Evolutionary conservation across 2,113 vertebrate species (phyloP).

Genomic region (Helogale parvula): DNA sequence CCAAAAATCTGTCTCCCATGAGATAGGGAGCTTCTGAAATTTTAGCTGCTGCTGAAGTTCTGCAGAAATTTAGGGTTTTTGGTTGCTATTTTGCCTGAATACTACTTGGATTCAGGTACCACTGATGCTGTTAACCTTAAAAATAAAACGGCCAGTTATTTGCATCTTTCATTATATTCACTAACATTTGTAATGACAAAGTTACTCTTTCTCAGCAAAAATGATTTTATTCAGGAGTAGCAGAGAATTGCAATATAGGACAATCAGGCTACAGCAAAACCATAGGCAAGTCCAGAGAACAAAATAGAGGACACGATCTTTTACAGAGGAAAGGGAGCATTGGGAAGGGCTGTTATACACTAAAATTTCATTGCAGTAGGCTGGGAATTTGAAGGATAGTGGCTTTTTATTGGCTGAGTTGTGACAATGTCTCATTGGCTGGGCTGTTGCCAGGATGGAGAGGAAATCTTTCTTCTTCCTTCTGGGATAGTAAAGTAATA

Average conservation of each 20-base stretch:
- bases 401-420: background rate
- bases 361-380: background rate
- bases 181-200: slow-evolving; percentile 25
- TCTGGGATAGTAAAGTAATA: background rate
- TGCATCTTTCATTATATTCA: slow-evolving; percentile 25
- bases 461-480: background rate
- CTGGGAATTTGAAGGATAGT: background rate
- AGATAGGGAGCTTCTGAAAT: background rate
- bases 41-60: background rate
- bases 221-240: background rate
- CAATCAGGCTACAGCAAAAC: background rate
- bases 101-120: background rate
- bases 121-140: background rate
- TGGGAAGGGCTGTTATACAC: background rate
- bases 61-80: background rate
- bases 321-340: background rate
- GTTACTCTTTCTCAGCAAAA: slow-evolving; percentile 11
- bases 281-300: background rate
- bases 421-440: background rate
- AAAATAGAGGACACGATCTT: background rate
- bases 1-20: background rate
- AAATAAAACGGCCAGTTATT: background rate
- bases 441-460: background rate
- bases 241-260: background rate
- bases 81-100: background rate